Base-by-base conservation (phyloP, 2,797 vertebrate genomes). In the Diceros bicornis region DNA sequence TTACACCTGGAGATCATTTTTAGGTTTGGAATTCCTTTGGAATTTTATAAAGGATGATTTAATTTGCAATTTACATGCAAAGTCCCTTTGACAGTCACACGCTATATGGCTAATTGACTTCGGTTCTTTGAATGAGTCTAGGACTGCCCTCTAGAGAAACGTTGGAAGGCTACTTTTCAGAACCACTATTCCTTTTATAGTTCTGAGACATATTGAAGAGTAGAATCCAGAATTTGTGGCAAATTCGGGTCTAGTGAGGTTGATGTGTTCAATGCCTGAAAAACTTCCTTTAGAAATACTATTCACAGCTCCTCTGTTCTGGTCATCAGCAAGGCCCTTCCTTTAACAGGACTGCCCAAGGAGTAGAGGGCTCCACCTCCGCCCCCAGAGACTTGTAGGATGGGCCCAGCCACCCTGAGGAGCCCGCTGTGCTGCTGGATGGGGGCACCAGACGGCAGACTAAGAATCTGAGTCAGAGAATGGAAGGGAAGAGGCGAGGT, bases 1-100 rank as follows among this genome's bases (percentile, higher is more conserved):
- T 66, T 77, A 25, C 2, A 41, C 32, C 55, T 59, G 75, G 64
- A 69, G 57, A 44, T 44, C 32, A 79, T 20, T 17, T 71, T 71
- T 44, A 69, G 11, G 68, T 85, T n/a, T 93, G 32, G 32, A 89
- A 91, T 95, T 83, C 71, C 37, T 89, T 68, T 90, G 27, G 77
- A 57, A 71, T 34, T 85, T 92, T n/a, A 77, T 16, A 52, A 61
- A 55, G 59, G 79, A 55, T 37, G 14, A 82, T 32, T 86, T 75
- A 81, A 82, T 82, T 91, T 78, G 20, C 25, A 75, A 37, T 37
- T 41, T 95, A 44, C 47, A 11, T 32, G 59, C 44, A 77, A 21
- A 71, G 61, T 57, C 34, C 84, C 44, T 85, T 84, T 55, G 74
- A 75, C 14, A 16, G 27, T 86, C 34, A 32, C 13, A 68, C 85